phyloP scores from a whole-genome alignment of 2,113 vertebrate genomes.

The Octodon degus region DNA sequence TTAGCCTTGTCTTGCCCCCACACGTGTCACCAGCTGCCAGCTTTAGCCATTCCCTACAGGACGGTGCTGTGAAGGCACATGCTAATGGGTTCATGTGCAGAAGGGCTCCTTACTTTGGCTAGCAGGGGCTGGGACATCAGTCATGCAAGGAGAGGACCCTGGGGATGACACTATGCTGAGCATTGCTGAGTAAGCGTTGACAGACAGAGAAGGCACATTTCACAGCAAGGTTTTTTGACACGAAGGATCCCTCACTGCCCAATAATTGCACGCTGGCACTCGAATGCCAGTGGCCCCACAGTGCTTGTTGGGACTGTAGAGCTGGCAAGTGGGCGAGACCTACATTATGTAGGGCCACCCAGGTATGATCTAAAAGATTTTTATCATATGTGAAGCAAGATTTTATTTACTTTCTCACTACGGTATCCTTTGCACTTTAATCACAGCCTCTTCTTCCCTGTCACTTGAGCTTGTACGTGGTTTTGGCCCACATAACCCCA shows the following conservation, averaged over 20 bases:
- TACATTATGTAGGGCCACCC: background rate
- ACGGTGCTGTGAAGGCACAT: background rate
- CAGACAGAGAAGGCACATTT: background rate
- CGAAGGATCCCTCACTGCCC: background rate
- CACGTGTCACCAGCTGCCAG: no score
- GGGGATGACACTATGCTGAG: background rate
- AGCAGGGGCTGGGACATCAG: background rate
- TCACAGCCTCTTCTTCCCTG: background rate
- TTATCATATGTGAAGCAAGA: background rate
- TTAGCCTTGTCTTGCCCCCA: no score
- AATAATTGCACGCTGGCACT: background rate
- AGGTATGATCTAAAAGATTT: background rate
- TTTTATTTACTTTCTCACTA: conserved; percentile 7
- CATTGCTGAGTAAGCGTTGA: background rate
- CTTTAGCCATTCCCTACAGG: no score
- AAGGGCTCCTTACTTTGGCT: background rate
- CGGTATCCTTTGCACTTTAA: background rate
- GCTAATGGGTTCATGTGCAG: background rate
- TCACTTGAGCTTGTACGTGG: background rate
- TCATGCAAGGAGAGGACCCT: background rate
- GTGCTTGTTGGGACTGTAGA: background rate
- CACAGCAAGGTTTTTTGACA: background rate
- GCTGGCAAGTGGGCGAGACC: background rate
- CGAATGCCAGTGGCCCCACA: background rate
- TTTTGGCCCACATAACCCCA: background rate